Evolutionary conservation across 2,888 invertebrate genomes (phyloP), one percentile per base, ranked within the genome.

Genomic region (Disparrhopalites patrizii): DNA sequence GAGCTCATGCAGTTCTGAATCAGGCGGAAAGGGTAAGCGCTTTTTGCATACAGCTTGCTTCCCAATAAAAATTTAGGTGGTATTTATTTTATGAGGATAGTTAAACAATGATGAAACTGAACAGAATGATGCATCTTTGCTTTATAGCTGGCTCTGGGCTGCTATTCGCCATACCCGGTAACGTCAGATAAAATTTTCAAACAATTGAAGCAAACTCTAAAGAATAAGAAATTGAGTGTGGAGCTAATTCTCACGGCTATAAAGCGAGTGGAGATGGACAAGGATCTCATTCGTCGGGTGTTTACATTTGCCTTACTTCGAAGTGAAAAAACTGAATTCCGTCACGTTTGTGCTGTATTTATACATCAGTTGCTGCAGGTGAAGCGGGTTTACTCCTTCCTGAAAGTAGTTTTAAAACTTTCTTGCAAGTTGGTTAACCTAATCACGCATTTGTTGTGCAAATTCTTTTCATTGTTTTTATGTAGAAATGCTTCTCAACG

Each of bases 301-400:
- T 36, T 74, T 7, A 70, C 66, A 51, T 72, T 70, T 47, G 70
- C 65, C 1, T 68, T 71, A 69, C 50, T 62, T n/a, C 30, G 62
- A 4, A 54, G 68, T 47, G 72, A 71, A 52, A 47, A 7, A 0
- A 28, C 63, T 7, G 67, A 68, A 15, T 63, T 67, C 43, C 62
- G 68, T 31, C 67, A 65, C 36, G 33, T 63, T 7, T 70, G 70
- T 30, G 61, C 69, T 50, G 33, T 62, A 27, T 75, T 74, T 63
- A 40, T 74, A 10, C 55, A 64, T n/a, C 27, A 62, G 1, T 72
- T 69, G 47, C 27, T 72, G 0, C 51, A 71, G 68, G 73, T 73
- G 56, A 56, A 8, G 33, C 13, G 13, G 30, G n/a, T 40, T 8
- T 23, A n/a, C n/a, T n/a, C n/a, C n/a, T n/a, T n/a, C n/a, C n/a